These are phyloP conservation scores for Lasius fuliginosus DNA, from an alignment of 2,888 invertebrate species.

Conservation along the genomic window DNA sequence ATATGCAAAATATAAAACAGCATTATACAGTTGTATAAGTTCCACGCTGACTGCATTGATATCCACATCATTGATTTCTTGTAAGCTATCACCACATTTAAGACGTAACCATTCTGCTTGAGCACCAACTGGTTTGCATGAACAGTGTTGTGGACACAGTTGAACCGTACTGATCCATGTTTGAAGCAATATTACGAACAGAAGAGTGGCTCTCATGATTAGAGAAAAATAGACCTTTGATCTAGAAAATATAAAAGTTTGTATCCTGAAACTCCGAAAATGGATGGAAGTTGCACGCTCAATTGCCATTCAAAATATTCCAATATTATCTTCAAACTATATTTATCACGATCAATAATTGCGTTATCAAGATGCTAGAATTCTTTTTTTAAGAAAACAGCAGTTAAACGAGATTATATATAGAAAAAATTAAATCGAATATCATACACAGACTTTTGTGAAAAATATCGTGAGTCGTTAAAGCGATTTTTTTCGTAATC, in stretches of 20 bases:
- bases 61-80: constrained; percentile 89
- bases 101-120: constrained; percentile 89
- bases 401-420: not conserved
- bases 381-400: not conserved
- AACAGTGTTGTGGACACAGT: constrained; percentile 88
- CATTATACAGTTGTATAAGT: constrained; percentile 90
- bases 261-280: not conserved
- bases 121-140: constrained; percentile 87
- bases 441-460: not conserved
- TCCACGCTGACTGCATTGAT: constrained; percentile 88
- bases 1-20: constrained; percentile 2
- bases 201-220: constrained; percentile 74
- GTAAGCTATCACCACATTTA: constrained; percentile 89
- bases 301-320: not conserved
- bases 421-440: not conserved
- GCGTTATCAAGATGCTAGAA: not conserved
- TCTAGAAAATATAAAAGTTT: constrained; percentile 52
- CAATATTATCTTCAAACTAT: not conserved
- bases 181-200: constrained; percentile 77
- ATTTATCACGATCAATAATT: not conserved
- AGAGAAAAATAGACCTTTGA: constrained; percentile 42
- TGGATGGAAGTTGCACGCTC: not conserved
- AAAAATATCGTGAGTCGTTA: not conserved
- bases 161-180: constrained; percentile 74
- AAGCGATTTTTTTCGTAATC: not conserved